Evolutionary conservation across 2,113 vertebrate species (phyloP).

Genomic region (Copsychus sechellarum): DNA sequence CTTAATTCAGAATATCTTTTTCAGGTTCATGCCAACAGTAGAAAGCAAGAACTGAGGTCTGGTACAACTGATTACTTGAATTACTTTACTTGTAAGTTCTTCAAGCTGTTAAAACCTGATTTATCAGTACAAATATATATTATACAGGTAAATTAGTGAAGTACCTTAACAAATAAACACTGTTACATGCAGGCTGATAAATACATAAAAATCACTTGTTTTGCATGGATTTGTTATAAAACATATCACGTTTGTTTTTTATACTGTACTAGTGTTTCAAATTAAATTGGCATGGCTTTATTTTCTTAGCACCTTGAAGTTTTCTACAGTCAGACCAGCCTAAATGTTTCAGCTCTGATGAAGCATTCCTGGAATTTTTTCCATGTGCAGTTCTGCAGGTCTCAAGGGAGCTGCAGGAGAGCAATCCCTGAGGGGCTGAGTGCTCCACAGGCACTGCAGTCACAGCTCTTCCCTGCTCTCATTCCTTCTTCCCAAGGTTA

Average conservation of each 20-base stretch:
- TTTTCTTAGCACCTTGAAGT: background rate
- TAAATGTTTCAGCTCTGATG: background rate
- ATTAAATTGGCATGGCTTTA: background rate
- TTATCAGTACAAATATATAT: background rate
- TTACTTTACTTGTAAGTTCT: background rate
- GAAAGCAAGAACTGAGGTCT: background rate
- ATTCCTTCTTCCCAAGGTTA: background rate
- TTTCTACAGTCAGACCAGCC: background rate
- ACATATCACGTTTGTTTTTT: background rate
- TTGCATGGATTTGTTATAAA: background rate
- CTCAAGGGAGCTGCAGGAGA: background rate
- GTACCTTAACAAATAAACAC: background rate
- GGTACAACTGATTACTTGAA: background rate
- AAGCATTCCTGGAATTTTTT: background rate
- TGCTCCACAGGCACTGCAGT: background rate
- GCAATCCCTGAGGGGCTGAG: accelerated
- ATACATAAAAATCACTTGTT: background rate
- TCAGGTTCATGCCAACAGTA: background rate
- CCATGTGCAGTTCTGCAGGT: background rate
- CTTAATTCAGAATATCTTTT: background rate
- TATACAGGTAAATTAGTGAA: background rate
- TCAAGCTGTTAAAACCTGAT: background rate
- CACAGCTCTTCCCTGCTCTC: background rate
- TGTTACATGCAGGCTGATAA: background rate
- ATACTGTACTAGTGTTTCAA: background rate